Conservation (phyloP, 1,140 invertebrate genomes). For the Drosophila ogumai region DNA sequence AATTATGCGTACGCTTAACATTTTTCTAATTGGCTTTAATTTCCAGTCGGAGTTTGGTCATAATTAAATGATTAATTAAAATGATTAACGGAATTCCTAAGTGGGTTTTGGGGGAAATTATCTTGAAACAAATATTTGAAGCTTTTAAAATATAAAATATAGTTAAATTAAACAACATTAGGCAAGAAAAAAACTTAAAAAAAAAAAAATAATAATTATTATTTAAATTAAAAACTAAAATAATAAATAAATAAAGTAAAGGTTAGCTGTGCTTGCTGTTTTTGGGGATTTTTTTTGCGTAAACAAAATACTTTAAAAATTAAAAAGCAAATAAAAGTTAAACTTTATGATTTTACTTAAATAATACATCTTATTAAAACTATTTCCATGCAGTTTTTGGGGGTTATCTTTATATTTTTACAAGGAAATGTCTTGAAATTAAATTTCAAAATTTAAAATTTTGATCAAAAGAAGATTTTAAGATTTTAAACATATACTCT, state of each 20-base stretch:
- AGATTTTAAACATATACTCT: background rate
- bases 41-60: background rate
- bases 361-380: too few relatives aligned
- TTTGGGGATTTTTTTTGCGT: background rate
- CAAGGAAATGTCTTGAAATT: background rate
- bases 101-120: background rate
- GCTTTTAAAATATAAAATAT: background rate
- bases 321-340: too few relatives aligned
- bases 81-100: background rate
- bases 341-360: too few relatives aligned
- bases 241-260: background rate
- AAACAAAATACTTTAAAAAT: background rate
- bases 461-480: background rate
- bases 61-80: background rate
- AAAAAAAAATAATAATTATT: too few relatives aligned
- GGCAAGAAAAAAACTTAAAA: too few relatives aligned
- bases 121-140: too few relatives aligned
- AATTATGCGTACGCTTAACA: background rate
- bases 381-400: too few relatives aligned
- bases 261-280: too few relatives aligned
- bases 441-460: background rate
- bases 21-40: conserved; percentile 6
- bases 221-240: too few relatives aligned
- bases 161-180: too few relatives aligned
- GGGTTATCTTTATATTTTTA: background rate